Conservation (phyloP, 2,113 vertebrate species). For the Calypte anna region DNA sequence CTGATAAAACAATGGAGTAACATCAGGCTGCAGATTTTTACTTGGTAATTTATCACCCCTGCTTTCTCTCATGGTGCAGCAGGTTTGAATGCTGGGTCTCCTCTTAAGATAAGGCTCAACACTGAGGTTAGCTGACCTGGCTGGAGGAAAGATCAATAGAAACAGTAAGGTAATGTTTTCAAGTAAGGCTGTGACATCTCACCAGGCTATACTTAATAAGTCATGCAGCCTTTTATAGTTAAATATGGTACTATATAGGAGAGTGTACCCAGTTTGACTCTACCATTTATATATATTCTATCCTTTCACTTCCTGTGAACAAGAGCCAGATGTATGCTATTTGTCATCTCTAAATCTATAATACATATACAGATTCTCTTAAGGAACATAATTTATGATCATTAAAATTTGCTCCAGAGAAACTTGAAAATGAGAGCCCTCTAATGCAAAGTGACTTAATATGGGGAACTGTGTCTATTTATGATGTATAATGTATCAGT, state of each 20-base stretch:
- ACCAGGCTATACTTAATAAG: neutral
- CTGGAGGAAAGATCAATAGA: neutral
- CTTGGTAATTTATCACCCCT: neutral
- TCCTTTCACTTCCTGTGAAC: neutral
- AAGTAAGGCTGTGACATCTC: neutral
- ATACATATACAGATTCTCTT: neutral
- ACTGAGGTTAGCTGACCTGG: neutral
- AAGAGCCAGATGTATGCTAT: neutral
- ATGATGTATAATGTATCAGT: neutral
- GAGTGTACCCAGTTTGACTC: neutral
- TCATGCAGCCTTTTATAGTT: neutral
- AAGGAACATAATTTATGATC: neutral
- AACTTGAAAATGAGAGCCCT: neutral
- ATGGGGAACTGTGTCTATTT: neutral
- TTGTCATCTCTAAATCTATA: neutral
- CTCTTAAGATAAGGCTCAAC: neutral
- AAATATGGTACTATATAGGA: neutral
- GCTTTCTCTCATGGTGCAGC: neutral
- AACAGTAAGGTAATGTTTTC: neutral
- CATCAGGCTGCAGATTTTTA: neutral
- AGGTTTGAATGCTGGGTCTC: neutral
- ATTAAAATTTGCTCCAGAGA: neutral
- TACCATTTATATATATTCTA: neutral
- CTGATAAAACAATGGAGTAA: neutral
- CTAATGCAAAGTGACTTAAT: neutral